Evolutionary conservation across 2,888 invertebrate genomes (phyloP), one percentile per base, ranked within the genome.

Genomic region (Epinotia ramella): DNA sequence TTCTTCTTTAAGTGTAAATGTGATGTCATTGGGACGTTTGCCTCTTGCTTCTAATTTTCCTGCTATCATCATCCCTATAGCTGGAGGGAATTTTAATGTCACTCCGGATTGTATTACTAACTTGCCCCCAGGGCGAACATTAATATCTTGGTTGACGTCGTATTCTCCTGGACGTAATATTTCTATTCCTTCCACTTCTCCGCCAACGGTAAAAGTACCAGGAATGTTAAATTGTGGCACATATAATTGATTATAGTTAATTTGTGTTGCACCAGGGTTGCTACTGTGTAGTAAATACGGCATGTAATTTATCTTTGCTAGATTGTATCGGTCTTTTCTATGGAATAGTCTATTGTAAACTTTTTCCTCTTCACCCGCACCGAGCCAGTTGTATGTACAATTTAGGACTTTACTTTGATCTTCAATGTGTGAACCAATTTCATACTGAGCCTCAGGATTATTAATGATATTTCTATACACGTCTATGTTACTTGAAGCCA

Each of bases 61-160:
- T 60, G 99, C 99, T 3, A 99, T 97, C 97, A 99, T 98, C 95
- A 99, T 98, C 11, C 99, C 99, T 73, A 99, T 97, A 33, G 98
- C 96, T 1, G 99, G 97, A 73, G 98, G 97, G 89, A 99, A 99
- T 82, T 96, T 96, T 18, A 99, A 92, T 0, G 96, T 97, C 0
- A 99, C 98, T 0, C 99, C 99, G 0, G 98, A 97, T 77, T 97
- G 97, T 3, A 99, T 94, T 16, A 97, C 97, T 60, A 99, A 93
- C 88, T 97, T 97, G 6, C 99, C 99, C n/a, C 98, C 98, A 0
- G 99, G 98, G 44, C 98, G 93, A 53, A 99, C 97, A 86, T 98
- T 99, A 65, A 99, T 99, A 87, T 99, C 99, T 83, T 98, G 96
- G 77, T 97, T 97, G 0, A 99, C 99, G 11, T 96, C 95, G 87